Percentiles rank a stretch among this genome's conserved stretches.
Evolutionary conservation across 2,797 vertebrate species (phyloP).

Genomic region (Adrianichthys oophorus): DNA sequence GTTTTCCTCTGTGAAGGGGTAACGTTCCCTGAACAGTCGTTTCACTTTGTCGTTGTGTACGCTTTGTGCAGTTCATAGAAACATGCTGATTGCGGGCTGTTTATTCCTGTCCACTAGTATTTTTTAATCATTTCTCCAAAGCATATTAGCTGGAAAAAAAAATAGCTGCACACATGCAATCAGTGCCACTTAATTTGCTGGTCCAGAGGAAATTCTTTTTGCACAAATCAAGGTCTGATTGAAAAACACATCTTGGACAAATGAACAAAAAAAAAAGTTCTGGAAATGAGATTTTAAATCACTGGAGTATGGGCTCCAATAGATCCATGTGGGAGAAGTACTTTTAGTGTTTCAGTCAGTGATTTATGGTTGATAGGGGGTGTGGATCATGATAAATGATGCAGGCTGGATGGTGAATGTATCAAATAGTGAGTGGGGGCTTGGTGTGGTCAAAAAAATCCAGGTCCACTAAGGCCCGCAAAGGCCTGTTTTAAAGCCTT

Average conservation of each 20-base stretch:
- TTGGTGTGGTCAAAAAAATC: background rate
- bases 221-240: background rate
- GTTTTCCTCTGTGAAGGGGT: too few species aligned
- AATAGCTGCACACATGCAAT: too few species aligned
- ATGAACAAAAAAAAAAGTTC: background rate
- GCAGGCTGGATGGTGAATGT: background rate
- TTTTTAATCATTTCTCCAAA: too few species aligned
- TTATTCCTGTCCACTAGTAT: too few species aligned
- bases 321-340: background rate
- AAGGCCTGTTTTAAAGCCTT: constrained; percentile 11
- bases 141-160: too few species aligned
- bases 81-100: too few species aligned
- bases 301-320: background rate
- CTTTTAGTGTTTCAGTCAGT: background rate
- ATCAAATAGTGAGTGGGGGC: background rate
- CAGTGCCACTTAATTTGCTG: too few species aligned
- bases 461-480: background rate
- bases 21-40: too few species aligned
- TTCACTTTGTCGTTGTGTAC: too few species aligned
- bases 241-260: background rate
- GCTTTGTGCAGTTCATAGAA: too few species aligned
- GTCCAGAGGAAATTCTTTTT: background rate
- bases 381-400: background rate
- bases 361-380: background rate
- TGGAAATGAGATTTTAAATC: background rate